These are phyloP conservation scores for Grus americana DNA, from an alignment of 2,113 vertebrate genomes.

Conservation along the genomic window DNA sequence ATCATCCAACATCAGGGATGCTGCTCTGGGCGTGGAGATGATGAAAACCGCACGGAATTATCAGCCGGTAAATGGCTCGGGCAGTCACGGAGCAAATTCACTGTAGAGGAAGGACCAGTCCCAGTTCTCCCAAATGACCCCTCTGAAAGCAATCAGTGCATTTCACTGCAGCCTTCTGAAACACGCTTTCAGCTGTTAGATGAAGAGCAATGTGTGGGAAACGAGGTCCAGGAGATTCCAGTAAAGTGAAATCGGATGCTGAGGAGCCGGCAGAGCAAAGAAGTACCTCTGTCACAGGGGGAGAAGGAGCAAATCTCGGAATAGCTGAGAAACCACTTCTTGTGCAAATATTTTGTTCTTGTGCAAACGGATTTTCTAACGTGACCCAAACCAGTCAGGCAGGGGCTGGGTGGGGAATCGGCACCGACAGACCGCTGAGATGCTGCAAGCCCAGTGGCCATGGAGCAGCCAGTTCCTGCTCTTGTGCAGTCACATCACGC, in stretches of 20 bases:
- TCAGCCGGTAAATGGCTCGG: background rate
- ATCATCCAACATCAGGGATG: background rate
- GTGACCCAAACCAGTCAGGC: background rate
- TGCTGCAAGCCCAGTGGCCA: background rate
- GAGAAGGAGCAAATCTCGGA: background rate
- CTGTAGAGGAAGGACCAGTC: background rate
- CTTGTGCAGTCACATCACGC: accelerated
- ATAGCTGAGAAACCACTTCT: background rate
- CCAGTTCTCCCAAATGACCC: background rate
- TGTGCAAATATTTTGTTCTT: background rate
- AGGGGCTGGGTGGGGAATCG: background rate
- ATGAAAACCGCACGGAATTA: background rate
- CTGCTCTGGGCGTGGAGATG: background rate
- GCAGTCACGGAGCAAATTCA: background rate
- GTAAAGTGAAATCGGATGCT: background rate
- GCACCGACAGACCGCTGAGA: background rate
- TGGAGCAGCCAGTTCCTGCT: background rate
- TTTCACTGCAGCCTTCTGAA: background rate
- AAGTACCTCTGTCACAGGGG: accelerated
- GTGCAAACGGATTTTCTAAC: background rate
- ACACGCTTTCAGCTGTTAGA: background rate
- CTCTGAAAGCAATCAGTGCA: background rate
- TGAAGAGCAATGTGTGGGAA: background rate
- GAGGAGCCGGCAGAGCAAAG: background rate
- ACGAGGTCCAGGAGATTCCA: background rate